A percentile compares a stretch with the other conserved stretches of the same genome.
Evolutionary conservation across 2,888 invertebrate species (phyloP).

Genomic region (Pristionchus exspectatus): DNA sequence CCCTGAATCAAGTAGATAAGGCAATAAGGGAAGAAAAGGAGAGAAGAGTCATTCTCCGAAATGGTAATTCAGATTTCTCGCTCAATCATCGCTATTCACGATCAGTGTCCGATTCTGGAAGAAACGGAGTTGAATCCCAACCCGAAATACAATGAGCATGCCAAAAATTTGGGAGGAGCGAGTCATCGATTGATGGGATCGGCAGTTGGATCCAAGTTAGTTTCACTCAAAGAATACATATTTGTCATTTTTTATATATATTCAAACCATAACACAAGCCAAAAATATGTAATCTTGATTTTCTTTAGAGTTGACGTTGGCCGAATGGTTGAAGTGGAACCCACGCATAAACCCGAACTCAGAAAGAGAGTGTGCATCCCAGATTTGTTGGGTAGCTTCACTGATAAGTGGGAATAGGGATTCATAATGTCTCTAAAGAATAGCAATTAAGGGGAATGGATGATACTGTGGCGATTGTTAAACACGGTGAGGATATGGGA

Average conservation of each 20-base stretch:
- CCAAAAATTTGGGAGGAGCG: slow-evolving; percentile 17
- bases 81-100: slow-evolving; percentile 9
- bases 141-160: slow-evolving; percentile 39
- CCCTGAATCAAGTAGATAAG: too few relatives aligned
- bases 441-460: neutral
- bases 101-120: slow-evolving; percentile 18
- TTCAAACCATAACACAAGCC: too few relatives aligned
- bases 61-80: slow-evolving; percentile 18
- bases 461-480: neutral
- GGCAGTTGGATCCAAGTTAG: slow-evolving; percentile 27
- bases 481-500: neutral
- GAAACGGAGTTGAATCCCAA: neutral
- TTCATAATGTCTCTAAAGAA: neutral
- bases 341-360: neutral
- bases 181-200: slow-evolving; percentile 30
- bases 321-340: slow-evolving; percentile 12
- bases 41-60: too few relatives aligned
- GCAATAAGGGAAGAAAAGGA: neutral
- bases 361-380: neutral
- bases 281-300: too few relatives aligned
- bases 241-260: neutral
- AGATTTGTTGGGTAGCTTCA: neutral
- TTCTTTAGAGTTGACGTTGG: slow-evolving; percentile 29
- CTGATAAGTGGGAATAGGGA: neutral
- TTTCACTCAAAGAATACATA: neutral